phyloP scores from a whole-genome alignment of 37 sponge, comb jelly and placozoan genomes.

The Cladorhizidae sp. region DNA sequence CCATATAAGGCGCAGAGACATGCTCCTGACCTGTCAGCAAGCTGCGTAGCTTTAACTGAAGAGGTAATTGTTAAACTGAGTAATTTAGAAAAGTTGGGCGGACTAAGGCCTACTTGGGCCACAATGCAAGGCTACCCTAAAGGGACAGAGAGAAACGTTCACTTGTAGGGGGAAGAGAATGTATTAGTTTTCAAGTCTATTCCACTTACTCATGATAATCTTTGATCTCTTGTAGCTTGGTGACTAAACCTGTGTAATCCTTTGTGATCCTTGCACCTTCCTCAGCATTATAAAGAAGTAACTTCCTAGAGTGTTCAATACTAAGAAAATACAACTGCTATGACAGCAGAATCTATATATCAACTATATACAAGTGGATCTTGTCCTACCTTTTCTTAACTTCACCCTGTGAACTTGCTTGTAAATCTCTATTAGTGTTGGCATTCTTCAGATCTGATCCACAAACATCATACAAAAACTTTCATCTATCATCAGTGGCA shows the following conservation, averaged over 20 bases:
- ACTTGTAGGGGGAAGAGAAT: too few relatives aligned
- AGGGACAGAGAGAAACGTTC: too few relatives aligned
- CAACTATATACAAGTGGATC: slow-evolving; percentile 29
- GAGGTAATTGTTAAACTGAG: too few relatives aligned
- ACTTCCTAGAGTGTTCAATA: slow-evolving; percentile 17
- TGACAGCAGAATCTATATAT: background rate
- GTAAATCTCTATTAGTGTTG: slow-evolving; percentile 9
- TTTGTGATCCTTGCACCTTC: slow-evolving; percentile 44
- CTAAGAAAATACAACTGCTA: background rate
- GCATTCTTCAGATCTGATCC: slow-evolving; percentile 45
- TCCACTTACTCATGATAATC: slow-evolving; percentile 62
- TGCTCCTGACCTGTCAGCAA: too few relatives aligned
- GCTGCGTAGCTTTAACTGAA: too few relatives aligned
- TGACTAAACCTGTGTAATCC: slow-evolving; percentile 36
- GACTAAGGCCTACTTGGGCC: too few relatives aligned
- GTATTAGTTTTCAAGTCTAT: background rate
- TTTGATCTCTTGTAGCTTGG: slow-evolving; percentile 34
- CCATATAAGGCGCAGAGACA: too few relatives aligned
- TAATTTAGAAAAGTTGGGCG: too few relatives aligned
- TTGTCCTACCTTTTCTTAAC: slow-evolving; percentile 38
- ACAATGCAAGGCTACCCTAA: too few relatives aligned
- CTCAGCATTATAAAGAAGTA: slow-evolving; percentile 48
- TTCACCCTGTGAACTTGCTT: slow-evolving; percentile 21
- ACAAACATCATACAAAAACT: background rate
- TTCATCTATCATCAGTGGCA: background rate